Conservation (phyloP, 2,797 vertebrate species). For the Hylomyscus alleni region DNA sequence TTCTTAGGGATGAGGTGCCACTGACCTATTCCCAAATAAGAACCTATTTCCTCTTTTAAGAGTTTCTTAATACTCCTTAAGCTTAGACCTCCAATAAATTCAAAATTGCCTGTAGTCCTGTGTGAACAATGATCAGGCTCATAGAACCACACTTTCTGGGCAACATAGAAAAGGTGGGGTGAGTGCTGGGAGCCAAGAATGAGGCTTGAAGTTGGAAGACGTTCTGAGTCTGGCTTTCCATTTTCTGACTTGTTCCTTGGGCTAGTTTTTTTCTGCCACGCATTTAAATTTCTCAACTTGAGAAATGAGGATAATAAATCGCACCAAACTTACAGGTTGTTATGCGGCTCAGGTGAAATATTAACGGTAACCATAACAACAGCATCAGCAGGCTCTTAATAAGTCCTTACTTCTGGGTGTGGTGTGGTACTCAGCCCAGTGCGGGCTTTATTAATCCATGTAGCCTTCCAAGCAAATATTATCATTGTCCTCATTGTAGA, state of each 20-base stretch:
- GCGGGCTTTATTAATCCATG: neutral
- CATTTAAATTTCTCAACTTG: conserved; percentile 48
- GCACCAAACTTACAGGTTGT: neutral
- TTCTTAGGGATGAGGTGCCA: neutral
- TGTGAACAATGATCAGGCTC: neutral
- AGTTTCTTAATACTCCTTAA: neutral
- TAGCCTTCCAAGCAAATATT: neutral
- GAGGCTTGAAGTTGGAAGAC: neutral
- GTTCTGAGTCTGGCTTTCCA: conserved; percentile 32
- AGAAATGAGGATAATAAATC: conserved; percentile 66
- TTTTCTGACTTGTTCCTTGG: conserved; percentile 48
- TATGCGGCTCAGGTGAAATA: conserved; percentile 20
- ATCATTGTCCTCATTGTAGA: neutral
- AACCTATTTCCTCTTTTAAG: conserved; percentile 41
- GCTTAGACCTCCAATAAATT: neutral
- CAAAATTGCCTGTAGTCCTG: neutral
- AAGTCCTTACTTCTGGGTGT: conserved; percentile 9
- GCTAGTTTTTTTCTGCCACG: neutral
- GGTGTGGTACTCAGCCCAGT: neutral
- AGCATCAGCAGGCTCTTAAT: neutral
- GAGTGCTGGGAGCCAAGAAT: neutral
- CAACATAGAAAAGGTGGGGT: neutral
- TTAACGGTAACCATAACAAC: conserved; percentile 8
- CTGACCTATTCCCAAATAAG: neutral
- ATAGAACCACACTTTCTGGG: neutral